Evolutionary conservation across 1,140 invertebrate genomes (phyloP).

Genomic region (Polyergus mexicanus): DNA sequence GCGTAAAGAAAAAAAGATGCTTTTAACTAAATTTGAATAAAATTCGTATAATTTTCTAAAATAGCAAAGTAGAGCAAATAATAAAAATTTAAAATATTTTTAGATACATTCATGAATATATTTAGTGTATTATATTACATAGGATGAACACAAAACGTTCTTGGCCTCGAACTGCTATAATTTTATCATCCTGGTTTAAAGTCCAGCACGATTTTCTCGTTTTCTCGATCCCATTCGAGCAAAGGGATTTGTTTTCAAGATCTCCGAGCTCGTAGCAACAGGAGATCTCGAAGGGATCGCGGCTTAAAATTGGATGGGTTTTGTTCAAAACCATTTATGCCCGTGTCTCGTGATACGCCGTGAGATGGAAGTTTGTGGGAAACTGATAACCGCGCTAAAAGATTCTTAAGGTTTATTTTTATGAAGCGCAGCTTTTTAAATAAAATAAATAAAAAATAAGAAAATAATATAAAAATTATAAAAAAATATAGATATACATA

Average conservation of each 20-base stretch:
- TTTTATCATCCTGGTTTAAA: conserved; percentile 37
- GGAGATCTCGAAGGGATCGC: conserved; percentile 42
- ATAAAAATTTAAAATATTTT: conserved; percentile 8
- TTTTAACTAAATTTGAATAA: background rate
- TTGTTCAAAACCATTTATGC: conserved; percentile 43
- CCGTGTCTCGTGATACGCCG: conserved; percentile 4
- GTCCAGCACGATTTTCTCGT: conserved; percentile 29
- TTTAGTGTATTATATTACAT: background rate
- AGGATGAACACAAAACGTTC: background rate
- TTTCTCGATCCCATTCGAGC: conserved; percentile 20
- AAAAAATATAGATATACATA: background rate
- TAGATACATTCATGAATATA: background rate
- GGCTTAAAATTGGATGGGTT: conserved; percentile 55
- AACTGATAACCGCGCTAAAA: background rate
- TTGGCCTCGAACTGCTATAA: conserved; percentile 1
- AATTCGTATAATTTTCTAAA: background rate
- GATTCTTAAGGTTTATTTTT: background rate
- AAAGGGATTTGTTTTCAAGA: conserved; percentile 50
- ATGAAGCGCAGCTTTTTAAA: background rate
- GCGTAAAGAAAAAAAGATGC: background rate
- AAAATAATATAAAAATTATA: background rate
- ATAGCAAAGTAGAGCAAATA: background rate
- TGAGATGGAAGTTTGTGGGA: conserved; percentile 2
- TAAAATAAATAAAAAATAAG: background rate
- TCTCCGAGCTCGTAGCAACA: conserved; percentile 26